A percentile compares a stretch with the other conserved stretches of the same genome.
These are phyloP conservation scores for Hololepta plana DNA, from an alignment of 2,888 invertebrate species.

Conservation along the genomic window DNA sequence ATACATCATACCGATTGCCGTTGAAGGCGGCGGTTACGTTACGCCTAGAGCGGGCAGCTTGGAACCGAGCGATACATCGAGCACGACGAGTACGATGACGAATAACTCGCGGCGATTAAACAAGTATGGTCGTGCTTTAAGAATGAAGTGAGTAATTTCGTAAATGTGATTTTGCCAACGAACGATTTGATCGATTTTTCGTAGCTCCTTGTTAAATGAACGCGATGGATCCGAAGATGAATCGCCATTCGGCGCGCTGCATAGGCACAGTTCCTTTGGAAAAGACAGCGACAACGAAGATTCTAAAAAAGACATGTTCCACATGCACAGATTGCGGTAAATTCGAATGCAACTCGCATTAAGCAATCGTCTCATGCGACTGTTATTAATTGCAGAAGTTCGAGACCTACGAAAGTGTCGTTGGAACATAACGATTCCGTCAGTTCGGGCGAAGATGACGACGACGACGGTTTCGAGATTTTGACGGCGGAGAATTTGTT, in stretches of 20 bases:
- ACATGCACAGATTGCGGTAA: conserved; percentile 50
- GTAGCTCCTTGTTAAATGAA: conserved; percentile 46
- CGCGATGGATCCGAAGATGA: conserved; percentile 50
- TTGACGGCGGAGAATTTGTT: conserved; percentile 82
- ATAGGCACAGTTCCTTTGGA: conserved; percentile 36
- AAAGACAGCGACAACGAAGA: conserved; percentile 41
- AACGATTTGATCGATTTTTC: too few species aligned
- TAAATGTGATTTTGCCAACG: neutral
- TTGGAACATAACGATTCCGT: conserved; percentile 65
- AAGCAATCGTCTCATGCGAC: conserved; percentile 4
- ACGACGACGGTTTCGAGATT: conserved; percentile 80
- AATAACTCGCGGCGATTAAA: conserved; percentile 26
- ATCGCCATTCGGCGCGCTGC: conserved; percentile 35
- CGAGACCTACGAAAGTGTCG: conserved; percentile 45
- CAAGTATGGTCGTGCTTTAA: conserved; percentile 34
- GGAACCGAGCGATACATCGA: conserved; percentile 49
- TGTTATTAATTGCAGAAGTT: conserved; percentile 31
- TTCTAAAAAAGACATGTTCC: conserved; percentile 28
- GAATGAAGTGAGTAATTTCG: conserved; percentile 54
- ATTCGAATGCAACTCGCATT: neutral
- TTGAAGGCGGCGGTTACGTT: conserved; percentile 76
- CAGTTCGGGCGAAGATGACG: conserved; percentile 75
- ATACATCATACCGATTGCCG: conserved; percentile 85
- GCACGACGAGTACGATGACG: conserved; percentile 34
- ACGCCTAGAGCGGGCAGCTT: conserved; percentile 59